Evolutionary conservation across 37 sponge, comb jelly and placozoan species (phyloP), one percentile per base, ranked within the genome.

Genomic region (Beroe ovata): DNA sequence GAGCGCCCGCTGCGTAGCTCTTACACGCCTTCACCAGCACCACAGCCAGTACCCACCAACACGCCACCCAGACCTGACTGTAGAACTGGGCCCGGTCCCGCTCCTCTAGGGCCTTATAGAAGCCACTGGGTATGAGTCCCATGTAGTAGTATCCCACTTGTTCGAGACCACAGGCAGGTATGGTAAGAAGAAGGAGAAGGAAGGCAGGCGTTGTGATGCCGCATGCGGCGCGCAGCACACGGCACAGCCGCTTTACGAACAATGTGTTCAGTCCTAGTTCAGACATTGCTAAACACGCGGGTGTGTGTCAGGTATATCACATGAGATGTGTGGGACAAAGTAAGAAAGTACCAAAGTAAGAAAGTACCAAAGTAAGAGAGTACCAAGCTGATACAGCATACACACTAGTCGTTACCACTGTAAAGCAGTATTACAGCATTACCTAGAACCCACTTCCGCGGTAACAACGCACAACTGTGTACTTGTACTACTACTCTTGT

Each of bases 101-200:
- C 16, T 77, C 33, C 41, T 77, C 84, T 25, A 77, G 84, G 4
- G 33, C 47, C 41, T 19, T 33, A 40, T 77, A 77, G 25, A 77
- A 77, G 26, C 84, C 84, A 77, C 84, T 77, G 28, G 84, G 84
- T 1, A 77, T 35, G 26, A 77, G 84, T 4, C 84, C 84, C 84
- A 77, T 77, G 84, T 77, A 77, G 84, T 77, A 77, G 26, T 32
- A 32, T 26, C 36, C 84, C 38, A 77, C 84, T 35, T 77, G 84
- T 77, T 77, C 84, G 20, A 42, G n/a, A 23, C 39, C 19, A 36
- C 54, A 36, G 38, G 84, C 84, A 32, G 84, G 84, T 2, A 77
- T 36, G 20, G 54, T 77, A 0, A 77, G 25, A 1, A 77, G 84
- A 3, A 77, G 23, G 33, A 77, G 26, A 1, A 77, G 54, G 38